Evolutionary conservation across 2,113 vertebrate genomes (phyloP), one percentile per base, ranked within the genome.

Genomic region (Aviceda subcristata): DNA sequence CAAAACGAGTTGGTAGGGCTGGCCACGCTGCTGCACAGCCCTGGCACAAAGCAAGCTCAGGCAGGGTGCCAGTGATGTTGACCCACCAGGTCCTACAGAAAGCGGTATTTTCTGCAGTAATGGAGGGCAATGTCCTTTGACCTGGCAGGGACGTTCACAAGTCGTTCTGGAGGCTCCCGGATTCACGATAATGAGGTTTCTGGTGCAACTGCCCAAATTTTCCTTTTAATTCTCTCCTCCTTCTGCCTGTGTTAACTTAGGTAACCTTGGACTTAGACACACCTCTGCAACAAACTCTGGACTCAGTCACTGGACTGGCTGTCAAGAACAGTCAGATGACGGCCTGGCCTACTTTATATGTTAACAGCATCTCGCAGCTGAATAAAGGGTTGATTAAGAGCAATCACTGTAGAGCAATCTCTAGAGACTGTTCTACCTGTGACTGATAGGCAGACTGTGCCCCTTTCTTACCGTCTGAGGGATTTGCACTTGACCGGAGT

Each of bases 361-460:
- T 88, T 80, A 95, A 43, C 85, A 81, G 90, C 56, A 77, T 50
- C 92, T 90, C 0, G 0, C 51, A 86, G 92, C 79, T 94, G 86
- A 96, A 96, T 86, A 77, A 92, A 92, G 19, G 43, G 46, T 64
- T 97, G 97, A 94, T 97, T 77, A 88, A 92, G 88, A 95, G 83
- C 64, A 75, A 84, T 67, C 82, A 84, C 59, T 71, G 67, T 12
- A 63, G 38, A 94, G 87, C 60, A 71, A 36, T 84, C 92, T 81
- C 53, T 64, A 57, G 78, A 88, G 85, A 94, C 79, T 69, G n/a
- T 80, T 87, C 81, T 77, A 38, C 78, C 67, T 88, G 59, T 83
- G 74, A 71, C 85, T 92, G 93, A 74, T 69, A 86, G 79, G 82
- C 78, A 77, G 74, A 73, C 55, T 7, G 7, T 88, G 79, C 72